These are phyloP conservation scores for Telenomus remus DNA, from an alignment of 1,140 invertebrate genomes.

Conservation along the genomic window DNA sequence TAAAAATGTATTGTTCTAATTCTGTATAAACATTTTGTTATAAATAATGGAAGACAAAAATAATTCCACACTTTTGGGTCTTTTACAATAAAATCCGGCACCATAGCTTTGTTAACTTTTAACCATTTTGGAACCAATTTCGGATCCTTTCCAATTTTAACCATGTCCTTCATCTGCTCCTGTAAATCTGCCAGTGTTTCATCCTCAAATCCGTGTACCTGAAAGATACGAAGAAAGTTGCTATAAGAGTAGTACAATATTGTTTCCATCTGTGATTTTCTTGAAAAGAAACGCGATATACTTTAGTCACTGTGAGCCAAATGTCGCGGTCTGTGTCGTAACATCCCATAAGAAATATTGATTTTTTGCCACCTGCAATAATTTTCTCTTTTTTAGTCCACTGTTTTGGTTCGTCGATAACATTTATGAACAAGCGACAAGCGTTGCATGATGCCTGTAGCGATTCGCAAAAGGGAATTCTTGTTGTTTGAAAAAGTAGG, in stretches of 20 bases:
- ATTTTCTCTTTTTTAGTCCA: neutral
- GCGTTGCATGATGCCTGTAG: neutral
- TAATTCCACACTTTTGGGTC: conserved; percentile 81
- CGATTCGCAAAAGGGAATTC: too few relatives aligned
- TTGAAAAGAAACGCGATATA: conserved; percentile 41
- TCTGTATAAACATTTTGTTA: too few relatives aligned
- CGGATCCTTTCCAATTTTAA: conserved; percentile 87
- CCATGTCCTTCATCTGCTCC: conserved; percentile 82
- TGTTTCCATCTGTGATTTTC: too few relatives aligned
- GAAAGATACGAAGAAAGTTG: conserved; percentile 5
- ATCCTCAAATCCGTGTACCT: conserved; percentile 86
- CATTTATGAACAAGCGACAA: neutral
- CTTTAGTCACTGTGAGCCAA: conserved; percentile 92
- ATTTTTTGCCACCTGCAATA: conserved; percentile 87
- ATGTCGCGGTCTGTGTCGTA: conserved; percentile 80
- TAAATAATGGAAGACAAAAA: too few relatives aligned
- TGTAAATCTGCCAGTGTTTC: conserved; percentile 87
- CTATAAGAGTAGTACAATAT: too few relatives aligned
- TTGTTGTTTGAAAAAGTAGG: too few relatives aligned
- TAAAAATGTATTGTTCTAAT: neutral
- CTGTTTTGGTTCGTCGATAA: neutral
- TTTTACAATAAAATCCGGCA: conserved; percentile 91
- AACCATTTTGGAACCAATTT: conserved; percentile 86
- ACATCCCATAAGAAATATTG: conserved; percentile 94
- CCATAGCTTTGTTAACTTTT: conserved; percentile 86